Evolutionary conservation across 92 coral and sea anemone genomes (phyloP).

Genomic region (Epizoanthus scotinus): DNA sequence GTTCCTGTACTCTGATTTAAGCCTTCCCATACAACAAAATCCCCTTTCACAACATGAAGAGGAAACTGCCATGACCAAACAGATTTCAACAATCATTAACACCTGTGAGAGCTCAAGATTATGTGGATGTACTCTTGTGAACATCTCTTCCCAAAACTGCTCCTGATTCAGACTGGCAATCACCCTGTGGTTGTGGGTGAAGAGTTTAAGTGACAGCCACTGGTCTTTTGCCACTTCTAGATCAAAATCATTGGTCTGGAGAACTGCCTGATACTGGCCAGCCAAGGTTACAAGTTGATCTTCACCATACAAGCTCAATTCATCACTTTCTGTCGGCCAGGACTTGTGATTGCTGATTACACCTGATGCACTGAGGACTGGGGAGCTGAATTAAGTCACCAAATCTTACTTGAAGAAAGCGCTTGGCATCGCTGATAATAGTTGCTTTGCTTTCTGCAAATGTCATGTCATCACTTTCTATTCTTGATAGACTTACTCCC

Average conservation of each 20-base stretch:
- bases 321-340: constrained; percentile 8
- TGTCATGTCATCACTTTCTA: constrained; percentile 26
- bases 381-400: constrained; percentile 28
- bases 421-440: constrained; percentile 27
- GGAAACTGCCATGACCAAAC: constrained; percentile 45
- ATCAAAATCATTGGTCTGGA: constrained; percentile 39
- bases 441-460: constrained; percentile 36
- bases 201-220: constrained; percentile 43
- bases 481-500: constrained; percentile 29
- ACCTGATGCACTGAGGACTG: constrained; percentile 22
- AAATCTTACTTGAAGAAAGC: constrained; percentile 30
- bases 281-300: constrained; percentile 30
- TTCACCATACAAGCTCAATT: constrained; percentile 42
- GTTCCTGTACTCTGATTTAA: constrained; percentile 48
- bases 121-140: constrained; percentile 30
- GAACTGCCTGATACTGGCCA: constrained; percentile 44
- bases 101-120: constrained; percentile 32
- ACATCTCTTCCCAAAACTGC: constrained; percentile 39
- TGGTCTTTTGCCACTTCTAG: constrained; percentile 45
- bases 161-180: constrained; percentile 33
- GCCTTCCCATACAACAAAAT: constrained; percentile 36
- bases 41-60: constrained; percentile 45
- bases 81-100: constrained; percentile 47
- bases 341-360: constrained; percentile 17
- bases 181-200: constrained; percentile 21